Evolutionary conservation across 1,140 invertebrate genomes (phyloP).

Genomic region (Chrysomallon squamiferum): DNA sequence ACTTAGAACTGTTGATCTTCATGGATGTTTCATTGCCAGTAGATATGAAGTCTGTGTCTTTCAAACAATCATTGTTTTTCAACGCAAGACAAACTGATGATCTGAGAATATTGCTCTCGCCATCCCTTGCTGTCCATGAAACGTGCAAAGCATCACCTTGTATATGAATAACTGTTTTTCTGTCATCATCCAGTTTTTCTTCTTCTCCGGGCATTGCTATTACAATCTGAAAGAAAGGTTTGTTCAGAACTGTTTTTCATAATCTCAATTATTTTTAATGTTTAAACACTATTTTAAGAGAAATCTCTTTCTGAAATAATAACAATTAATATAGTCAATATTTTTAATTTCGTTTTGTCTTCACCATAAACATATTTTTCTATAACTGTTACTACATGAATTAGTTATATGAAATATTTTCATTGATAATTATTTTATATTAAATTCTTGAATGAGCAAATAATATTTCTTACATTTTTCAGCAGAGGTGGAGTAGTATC

Average conservation of each 20-base stretch:
- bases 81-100: constrained; percentile 22
- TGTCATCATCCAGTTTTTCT: constrained; percentile 25
- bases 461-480: constrained; percentile 10
- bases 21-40: not conserved
- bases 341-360: no score
- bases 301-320: no score
- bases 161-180: constrained; percentile 25
- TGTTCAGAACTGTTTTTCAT: no score
- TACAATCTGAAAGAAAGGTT: constrained; percentile 21
- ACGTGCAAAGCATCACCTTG: constrained; percentile 24
- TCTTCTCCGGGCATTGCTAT: constrained; percentile 27
- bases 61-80: not conserved
- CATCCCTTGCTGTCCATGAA: constrained; percentile 27
- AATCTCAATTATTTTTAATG: no score
- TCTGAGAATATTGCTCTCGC: constrained; percentile 22
- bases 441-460: no score
- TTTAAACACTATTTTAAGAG: no score
- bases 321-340: no score
- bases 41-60: not conserved
- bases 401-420: no score
- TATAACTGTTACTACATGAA: no score
- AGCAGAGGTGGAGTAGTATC: constrained; percentile 24
- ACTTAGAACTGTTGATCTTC: not conserved
- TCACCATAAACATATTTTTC: no score
- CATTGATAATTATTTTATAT: no score